Conservation (phyloP, 1,140 invertebrate genomes). For the Goniozus legneri region DNA sequence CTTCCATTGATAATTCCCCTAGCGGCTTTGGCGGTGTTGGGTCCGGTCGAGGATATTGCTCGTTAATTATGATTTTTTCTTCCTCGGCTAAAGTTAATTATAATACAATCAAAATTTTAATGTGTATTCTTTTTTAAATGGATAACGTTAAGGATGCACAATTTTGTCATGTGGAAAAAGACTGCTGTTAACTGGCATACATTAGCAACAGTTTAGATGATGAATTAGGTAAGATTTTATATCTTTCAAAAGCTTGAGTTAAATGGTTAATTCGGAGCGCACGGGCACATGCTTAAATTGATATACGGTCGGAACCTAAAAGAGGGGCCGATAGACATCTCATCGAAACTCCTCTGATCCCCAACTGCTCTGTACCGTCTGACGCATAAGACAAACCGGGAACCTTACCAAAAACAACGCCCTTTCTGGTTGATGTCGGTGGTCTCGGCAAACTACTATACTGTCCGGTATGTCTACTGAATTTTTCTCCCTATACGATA, state of each 20-base stretch:
- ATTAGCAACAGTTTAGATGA: too few species aligned
- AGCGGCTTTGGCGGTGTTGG: constrained; percentile 59
- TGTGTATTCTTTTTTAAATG: too few species aligned
- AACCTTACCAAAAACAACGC: constrained; percentile 70
- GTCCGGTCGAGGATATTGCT: constrained; percentile 38
- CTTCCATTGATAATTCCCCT: constrained; percentile 77
- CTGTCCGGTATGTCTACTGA: constrained; percentile 54
- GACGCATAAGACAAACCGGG: constrained; percentile 40
- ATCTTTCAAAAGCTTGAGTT: too few species aligned
- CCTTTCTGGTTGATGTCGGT: constrained; percentile 56
- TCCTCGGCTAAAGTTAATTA: constrained; percentile 67
- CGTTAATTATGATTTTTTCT: constrained; percentile 61
- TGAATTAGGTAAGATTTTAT: too few species aligned
- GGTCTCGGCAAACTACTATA: constrained; percentile 79
- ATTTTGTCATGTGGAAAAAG: too few species aligned
- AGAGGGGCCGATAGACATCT: constrained; percentile 87
- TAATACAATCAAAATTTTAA: constrained; percentile 16
- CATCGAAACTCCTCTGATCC: constrained; percentile 49
- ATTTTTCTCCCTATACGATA: constrained; percentile 39
- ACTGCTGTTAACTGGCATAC: too few species aligned
- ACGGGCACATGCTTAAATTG: constrained; percentile 32
- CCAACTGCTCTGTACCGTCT: constrained; percentile 42
- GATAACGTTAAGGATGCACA: too few species aligned
- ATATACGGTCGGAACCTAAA: constrained; percentile 66
- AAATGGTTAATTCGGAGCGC: constrained; percentile 3